Evolutionary conservation across 2,797 vertebrate genomes (phyloP).

Genomic region (Etheostoma perlongum): DNA sequence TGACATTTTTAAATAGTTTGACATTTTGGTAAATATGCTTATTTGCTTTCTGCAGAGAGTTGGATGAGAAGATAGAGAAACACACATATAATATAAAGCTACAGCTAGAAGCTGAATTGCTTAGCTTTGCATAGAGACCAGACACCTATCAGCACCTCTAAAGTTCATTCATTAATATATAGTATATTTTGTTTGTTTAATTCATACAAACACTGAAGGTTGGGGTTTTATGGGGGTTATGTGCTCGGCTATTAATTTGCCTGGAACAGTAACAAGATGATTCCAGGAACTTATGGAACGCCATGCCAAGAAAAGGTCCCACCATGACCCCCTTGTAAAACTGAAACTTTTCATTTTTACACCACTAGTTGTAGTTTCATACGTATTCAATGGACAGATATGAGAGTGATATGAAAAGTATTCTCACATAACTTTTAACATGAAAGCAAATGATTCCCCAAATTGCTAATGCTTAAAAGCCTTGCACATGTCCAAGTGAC

Average conservation of each 20-base stretch:
- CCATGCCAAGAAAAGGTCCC: not conserved
- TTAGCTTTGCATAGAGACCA: constrained; percentile 3
- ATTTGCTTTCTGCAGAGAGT: not conserved
- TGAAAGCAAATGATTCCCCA: not conserved
- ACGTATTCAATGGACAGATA: not conserved
- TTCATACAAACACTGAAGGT: not conserved
- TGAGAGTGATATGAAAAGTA: not conserved
- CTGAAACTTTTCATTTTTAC: not conserved
- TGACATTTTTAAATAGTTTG: too few relatives aligned
- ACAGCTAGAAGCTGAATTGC: not conserved
- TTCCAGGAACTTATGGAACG: not conserved
- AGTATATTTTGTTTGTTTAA: not conserved
- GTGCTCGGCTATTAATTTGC: not conserved
- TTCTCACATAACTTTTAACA: constrained; percentile 1
- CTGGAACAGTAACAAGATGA: not conserved
- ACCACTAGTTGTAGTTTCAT: too few relatives aligned
- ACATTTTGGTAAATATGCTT: not conserved
- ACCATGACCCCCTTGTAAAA: not conserved
- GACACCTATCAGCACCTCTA: not conserved
- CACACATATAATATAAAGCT: not conserved
- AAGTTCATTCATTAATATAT: not conserved
- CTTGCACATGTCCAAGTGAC: not conserved
- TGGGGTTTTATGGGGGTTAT: not conserved
- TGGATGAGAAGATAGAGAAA: not conserved
- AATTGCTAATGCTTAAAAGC: not conserved